Percentiles rank a stretch among this genome's conserved stretches.
These are phyloP conservation scores for Serinus canaria DNA, from an alignment of 2,113 vertebrate genomes.

Conservation along the genomic window DNA sequence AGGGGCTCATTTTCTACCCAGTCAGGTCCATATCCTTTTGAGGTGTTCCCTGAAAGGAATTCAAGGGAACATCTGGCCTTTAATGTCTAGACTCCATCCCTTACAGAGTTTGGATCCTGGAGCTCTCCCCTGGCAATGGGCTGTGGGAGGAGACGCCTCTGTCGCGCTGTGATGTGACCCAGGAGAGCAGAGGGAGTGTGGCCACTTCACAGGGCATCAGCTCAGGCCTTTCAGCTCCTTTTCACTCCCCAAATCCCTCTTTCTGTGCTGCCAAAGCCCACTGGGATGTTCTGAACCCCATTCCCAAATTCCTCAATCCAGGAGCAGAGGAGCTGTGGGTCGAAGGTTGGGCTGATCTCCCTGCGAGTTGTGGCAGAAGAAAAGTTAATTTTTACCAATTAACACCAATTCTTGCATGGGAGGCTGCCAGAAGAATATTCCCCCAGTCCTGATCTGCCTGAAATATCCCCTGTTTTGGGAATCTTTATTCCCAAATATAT, in stretches of 20 bases:
- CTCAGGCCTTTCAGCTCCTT: background rate
- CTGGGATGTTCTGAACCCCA: background rate
- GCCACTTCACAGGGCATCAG: background rate
- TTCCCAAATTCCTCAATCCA: background rate
- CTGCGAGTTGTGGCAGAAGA: background rate
- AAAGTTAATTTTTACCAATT: background rate
- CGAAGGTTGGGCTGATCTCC: background rate
- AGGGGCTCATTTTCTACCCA: background rate
- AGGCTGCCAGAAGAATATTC: background rate
- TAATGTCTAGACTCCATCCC: background rate
- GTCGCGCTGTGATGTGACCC: background rate
- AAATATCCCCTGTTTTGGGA: background rate
- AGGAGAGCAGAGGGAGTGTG: background rate
- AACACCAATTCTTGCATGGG: rapidly evolving
- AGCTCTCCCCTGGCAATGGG: background rate
- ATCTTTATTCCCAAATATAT: background rate
- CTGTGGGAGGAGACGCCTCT: background rate
- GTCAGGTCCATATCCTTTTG: background rate
- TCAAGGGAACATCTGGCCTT: background rate
- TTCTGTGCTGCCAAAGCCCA: background rate
- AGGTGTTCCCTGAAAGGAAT: background rate
- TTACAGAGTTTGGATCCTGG: background rate
- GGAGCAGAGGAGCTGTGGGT: rapidly evolving
- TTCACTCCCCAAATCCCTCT: background rate
- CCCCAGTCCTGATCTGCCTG: background rate